Evolutionary conservation across 2,888 invertebrate genomes (phyloP), one percentile per base, ranked within the genome.

Genomic region (Synergus umbraculus): DNA sequence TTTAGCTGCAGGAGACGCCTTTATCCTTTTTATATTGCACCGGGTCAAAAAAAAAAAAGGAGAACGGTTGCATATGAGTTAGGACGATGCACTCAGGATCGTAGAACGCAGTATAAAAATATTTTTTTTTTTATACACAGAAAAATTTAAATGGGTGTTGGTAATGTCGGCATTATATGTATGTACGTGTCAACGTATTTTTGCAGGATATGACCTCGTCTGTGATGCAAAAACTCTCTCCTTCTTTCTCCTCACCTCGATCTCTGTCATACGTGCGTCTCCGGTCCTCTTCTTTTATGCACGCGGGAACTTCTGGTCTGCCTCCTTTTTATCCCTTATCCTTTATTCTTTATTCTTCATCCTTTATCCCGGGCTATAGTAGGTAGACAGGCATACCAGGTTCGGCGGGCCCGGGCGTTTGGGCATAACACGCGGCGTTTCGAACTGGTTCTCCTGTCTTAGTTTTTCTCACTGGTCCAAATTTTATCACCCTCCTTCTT

Each of bases 361-460:
- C 84, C 87, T 87, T 87, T 86, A 87, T 85, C 85, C 85, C 82
- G 84, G 81, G 85, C 84, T 84, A 44, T 12, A 81, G 82, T 86
- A 83, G 83, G 82, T 76, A 81, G 83, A 79, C 85, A 83, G 84
- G 83, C 84, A 83, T 84, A 63, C 77, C 64, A 79, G 73, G 58
- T 76, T 54, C 83, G 46, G 15, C 79, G 80, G 82, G 84, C 80
- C 85, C 84, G 83, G 85, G 85, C 81, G 84, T 83, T 85, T 81
- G 80, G 85, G 86, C 88, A 91, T 90, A 89, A 91, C 88, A 85
- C 88, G 84, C 79, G 79, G 79, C 80, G 78, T 86, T 83, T 84
- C 85, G 86, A 90, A 91, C 91, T 90, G 91, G 91, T 91, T 91
- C 87, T 85, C 83, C 54, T 80, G 77, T 86, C 83, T 83, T 82